Conservation (phyloP, 2,888 invertebrate genomes). For the Flexamia atlantica region DNA sequence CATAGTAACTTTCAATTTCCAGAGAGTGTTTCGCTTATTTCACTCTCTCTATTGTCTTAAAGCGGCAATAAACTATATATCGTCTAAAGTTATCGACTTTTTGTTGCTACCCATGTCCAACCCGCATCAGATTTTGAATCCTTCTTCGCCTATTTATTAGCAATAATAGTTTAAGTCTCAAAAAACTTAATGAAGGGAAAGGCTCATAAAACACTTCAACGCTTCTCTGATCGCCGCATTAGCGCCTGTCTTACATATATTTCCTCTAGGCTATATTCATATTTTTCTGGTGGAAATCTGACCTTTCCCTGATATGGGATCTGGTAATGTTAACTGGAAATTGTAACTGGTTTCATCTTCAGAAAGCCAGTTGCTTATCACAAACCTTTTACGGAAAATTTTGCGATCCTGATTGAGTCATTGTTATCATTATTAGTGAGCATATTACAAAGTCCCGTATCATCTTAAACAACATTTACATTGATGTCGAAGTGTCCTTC, state of each 20-base stretch:
- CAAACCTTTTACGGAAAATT: background rate
- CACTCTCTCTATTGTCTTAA: too few relatives aligned
- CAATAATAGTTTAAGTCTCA: constrained; percentile 6
- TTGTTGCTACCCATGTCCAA: background rate
- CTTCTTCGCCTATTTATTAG: background rate
- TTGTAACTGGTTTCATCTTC: too few relatives aligned
- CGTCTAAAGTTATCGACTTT: too few relatives aligned
- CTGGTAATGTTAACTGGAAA: too few relatives aligned
- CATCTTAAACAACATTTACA: too few relatives aligned
- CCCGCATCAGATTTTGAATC: background rate
- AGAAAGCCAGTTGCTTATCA: background rate
- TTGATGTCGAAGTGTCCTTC: too few relatives aligned
- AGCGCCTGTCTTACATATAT: background rate
- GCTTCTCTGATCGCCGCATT: background rate
- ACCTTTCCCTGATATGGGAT: background rate
- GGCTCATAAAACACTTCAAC: background rate
- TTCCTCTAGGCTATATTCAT: constrained; percentile 6
- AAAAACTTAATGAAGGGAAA: background rate
- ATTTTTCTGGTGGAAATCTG: background rate
- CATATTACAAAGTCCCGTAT: too few relatives aligned
- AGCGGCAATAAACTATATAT: too few relatives aligned
- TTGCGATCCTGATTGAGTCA: too few relatives aligned
- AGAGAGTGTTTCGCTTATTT: too few relatives aligned
- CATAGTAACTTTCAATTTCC: too few relatives aligned
- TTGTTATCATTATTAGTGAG: too few relatives aligned